These are phyloP conservation scores for Cataglyphis albicans DNA, from an alignment of 2,888 invertebrate genomes.

Conservation along the genomic window DNA sequence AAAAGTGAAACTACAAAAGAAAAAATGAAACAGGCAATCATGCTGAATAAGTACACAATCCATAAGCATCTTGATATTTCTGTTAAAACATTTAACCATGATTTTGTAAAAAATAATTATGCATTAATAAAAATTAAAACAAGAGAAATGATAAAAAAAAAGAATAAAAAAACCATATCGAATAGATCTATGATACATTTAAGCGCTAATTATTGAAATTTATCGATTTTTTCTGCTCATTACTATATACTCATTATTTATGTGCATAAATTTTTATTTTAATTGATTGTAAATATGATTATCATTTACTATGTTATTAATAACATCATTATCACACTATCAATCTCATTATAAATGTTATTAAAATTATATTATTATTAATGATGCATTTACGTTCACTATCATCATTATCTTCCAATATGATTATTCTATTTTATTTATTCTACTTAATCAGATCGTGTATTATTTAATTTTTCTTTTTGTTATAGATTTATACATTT, in stretches of 20 bases:
- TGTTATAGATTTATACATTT: not conserved
- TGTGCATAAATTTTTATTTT: not conserved
- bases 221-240: not conserved
- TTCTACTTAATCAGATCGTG: not conserved
- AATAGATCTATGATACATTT: conserved; percentile 7
- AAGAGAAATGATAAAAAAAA: not conserved
- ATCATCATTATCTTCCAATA: not conserved
- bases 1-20: conserved; percentile 8
- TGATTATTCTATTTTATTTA: conserved; percentile 3
- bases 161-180: not conserved
- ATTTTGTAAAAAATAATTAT: conserved; percentile 17
- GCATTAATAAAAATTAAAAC: conserved; percentile 15
- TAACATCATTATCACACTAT: conserved; percentile 22
- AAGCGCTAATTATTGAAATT: not conserved
- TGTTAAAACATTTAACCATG: conserved; percentile 19
- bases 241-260: not conserved
- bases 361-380: not conserved
- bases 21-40: conserved; percentile 21
- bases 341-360: not conserved
- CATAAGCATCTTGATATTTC: conserved; percentile 26
- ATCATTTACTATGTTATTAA: not conserved
- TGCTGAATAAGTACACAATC: conserved; percentile 28
- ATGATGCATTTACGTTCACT: not conserved
- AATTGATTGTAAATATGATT: conserved; percentile 4
- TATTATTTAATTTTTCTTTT: conserved; percentile 9